Percentiles rank a stretch among this genome's conserved stretches.
Conservation (phyloP, 2,113 vertebrate genomes). For the Polypterus bichir region DNA sequence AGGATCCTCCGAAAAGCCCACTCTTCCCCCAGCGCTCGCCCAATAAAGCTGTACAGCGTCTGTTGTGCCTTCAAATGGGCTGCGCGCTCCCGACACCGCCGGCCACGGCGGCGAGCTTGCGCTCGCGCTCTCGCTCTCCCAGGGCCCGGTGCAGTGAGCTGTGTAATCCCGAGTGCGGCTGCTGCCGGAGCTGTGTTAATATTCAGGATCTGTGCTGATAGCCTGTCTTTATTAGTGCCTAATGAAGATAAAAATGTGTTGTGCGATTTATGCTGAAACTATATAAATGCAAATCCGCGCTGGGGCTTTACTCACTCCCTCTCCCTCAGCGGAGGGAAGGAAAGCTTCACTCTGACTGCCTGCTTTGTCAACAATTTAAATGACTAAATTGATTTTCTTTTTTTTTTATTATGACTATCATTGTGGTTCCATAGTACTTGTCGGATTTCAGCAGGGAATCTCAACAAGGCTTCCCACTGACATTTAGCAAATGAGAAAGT, state of each 20-base stretch:
- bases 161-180: slow-evolving; percentile 6
- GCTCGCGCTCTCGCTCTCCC: no score
- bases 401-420: slow-evolving; percentile 11
- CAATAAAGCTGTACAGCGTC: no score
- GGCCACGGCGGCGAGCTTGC: no score
- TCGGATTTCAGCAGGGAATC: no score
- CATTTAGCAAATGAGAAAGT: no score
- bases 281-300: slow-evolving; percentile 47
- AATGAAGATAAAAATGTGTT: slow-evolving; percentile 44
- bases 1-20: no score
- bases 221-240: slow-evolving; percentile 45
- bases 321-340: slow-evolving; percentile 18
- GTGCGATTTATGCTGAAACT: slow-evolving; percentile 39
- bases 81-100: no score
- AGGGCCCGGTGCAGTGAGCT: no score
- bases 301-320: slow-evolving; percentile 22
- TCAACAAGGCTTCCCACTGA: no score
- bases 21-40: no score
- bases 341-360: slow-evolving; percentile 19
- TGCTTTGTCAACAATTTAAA: slow-evolving; percentile 33
- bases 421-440: no score
- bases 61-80: no score
- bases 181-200: slow-evolving; percentile 21
- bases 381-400: slow-evolving; percentile 28
- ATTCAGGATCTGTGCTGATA: slow-evolving; percentile 30